Evolutionary conservation across 1,140 invertebrate genomes (phyloP).

Genomic region (Doryteuthis pealeii): DNA sequence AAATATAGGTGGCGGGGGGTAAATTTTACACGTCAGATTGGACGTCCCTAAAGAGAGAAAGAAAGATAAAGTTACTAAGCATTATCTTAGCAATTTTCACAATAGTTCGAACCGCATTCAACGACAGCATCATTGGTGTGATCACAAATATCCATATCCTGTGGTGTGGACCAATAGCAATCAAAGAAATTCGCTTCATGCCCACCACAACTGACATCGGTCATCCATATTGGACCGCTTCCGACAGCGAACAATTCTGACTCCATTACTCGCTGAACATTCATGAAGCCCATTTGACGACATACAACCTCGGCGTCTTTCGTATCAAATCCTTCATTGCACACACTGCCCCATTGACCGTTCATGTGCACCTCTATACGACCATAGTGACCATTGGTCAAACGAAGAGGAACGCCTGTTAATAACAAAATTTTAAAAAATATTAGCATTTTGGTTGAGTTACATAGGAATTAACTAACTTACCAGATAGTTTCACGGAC

Average conservation of each 20-base stretch:
- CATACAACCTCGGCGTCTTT: not conserved
- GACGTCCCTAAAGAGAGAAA: too few relatives aligned
- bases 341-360: slow-evolving; percentile 5
- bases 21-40: too few relatives aligned
- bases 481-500: too few relatives aligned
- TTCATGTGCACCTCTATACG: slow-evolving; percentile 1
- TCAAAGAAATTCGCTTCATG: slow-evolving; percentile 62
- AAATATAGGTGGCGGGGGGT: too few relatives aligned
- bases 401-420: not conserved
- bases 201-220: slow-evolving; percentile 26
- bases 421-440: not conserved
- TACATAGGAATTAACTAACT: not conserved
- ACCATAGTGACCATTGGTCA: slow-evolving; percentile 10
- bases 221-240: slow-evolving; percentile 30
- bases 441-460: not conserved
- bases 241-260: slow-evolving; percentile 28
- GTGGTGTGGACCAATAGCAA: slow-evolving; percentile 57
- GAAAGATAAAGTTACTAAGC: too few relatives aligned
- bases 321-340: not conserved
- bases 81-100: not conserved
- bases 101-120: not conserved
- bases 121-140: not conserved
- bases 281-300: slow-evolving; percentile 3
- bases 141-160: not conserved
- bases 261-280: not conserved